Conservation (phyloP, 1,140 invertebrate species). For the Dendrolimus kikuchii region DNA sequence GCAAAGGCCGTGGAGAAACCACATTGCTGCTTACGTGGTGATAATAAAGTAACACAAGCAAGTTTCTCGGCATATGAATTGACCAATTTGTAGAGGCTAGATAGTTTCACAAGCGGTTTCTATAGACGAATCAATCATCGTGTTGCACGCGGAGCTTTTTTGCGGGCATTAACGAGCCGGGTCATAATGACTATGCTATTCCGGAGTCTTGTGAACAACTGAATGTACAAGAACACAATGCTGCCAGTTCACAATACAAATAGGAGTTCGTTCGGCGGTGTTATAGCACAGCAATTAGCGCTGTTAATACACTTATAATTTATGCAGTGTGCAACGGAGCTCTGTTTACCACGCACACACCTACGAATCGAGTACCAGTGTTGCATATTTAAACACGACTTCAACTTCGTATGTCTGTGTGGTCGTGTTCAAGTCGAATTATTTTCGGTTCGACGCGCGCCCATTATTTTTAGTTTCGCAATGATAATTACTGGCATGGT, state of each 20-base stretch:
- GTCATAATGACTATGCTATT: constrained; percentile 43
- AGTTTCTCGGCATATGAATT: constrained; percentile 38
- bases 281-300: constrained; percentile 44
- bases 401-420: background rate
- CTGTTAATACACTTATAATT: constrained; percentile 40
- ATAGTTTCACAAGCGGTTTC: constrained; percentile 41
- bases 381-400: constrained; percentile 1
- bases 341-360: constrained; percentile 5
- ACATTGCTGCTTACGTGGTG: constrained; percentile 14
- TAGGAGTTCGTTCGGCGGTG: constrained; percentile 42
- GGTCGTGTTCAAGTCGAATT: constrained; percentile 26
- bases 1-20: constrained; percentile 20
- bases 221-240: constrained; percentile 37
- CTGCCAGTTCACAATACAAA: constrained; percentile 34
- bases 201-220: constrained; percentile 27
- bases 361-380: constrained; percentile 1
- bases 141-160: constrained; percentile 35
- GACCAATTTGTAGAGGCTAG: constrained; percentile 41
- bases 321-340: constrained; percentile 22
- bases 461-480: constrained; percentile 33
- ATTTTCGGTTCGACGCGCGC: constrained; percentile 24
- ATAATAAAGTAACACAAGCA: constrained; percentile 30
- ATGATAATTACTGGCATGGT: constrained; percentile 19
- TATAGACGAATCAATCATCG: constrained; percentile 55
- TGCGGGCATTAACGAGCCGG: constrained; percentile 47